A percentile compares a stretch with the other conserved stretches of the same genome.
These are phyloP conservation scores for Tyto alba DNA, from an alignment of 2,113 vertebrate genomes.

Conservation along the genomic window DNA sequence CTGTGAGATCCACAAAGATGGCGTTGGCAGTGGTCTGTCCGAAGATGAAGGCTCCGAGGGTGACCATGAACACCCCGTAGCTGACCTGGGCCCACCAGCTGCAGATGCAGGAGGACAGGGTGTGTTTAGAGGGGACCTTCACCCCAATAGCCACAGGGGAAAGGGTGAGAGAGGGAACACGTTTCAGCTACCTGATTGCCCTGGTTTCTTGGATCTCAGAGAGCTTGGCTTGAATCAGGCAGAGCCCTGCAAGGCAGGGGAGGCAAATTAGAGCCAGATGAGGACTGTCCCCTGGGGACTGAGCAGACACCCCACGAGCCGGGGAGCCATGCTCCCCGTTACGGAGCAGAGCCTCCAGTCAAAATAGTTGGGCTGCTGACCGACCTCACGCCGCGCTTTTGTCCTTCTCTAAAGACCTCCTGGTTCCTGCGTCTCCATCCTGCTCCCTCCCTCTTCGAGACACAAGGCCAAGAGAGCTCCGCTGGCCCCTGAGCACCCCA, in stretches of 20 bases:
- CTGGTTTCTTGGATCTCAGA: conserved; percentile 86
- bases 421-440: neutral
- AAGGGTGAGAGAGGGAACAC: neutral
- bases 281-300: neutral
- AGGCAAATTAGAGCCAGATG: neutral
- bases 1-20: conserved; percentile 75
- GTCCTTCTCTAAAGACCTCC: neutral
- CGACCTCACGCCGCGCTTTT: neutral
- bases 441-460: neutral
- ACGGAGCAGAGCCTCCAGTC: neutral
- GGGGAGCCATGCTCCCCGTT: neutral
- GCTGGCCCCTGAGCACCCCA: rapidly evolving
- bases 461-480: neutral
- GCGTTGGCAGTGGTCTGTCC: conserved; percentile 85
- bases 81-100: conserved; percentile 88
- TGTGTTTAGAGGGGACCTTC: neutral
- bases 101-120: conserved; percentile 1
- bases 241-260: conserved; percentile 75
- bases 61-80: conserved; percentile 82
- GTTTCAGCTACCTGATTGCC: conserved; percentile 76
- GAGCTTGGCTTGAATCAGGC: conserved; percentile 92
- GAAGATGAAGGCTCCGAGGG: conserved; percentile 84
- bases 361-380: neutral
- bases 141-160: neutral
- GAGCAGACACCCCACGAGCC: neutral